These are phyloP conservation scores for Halocynthia aurantium DNA, from an alignment of 23 tunicate genomes.

Conservation along the genomic window DNA sequence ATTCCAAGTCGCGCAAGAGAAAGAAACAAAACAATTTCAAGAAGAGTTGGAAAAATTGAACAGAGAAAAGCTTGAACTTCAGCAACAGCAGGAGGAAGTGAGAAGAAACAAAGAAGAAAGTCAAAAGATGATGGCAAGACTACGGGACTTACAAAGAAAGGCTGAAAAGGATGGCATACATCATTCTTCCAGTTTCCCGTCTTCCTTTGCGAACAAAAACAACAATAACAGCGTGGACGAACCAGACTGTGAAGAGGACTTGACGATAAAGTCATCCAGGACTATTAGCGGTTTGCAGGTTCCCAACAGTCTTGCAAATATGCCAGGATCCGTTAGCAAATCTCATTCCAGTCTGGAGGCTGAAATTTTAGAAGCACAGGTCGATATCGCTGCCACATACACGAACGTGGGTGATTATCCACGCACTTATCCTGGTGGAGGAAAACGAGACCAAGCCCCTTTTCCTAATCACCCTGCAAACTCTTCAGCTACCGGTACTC, in stretches of 20 bases:
- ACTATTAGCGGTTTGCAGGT: not conserved
- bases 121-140: constrained; percentile 58
- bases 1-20: constrained; percentile 35
- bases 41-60: constrained; percentile 30
- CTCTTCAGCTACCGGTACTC: constrained; percentile 8
- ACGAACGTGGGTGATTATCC: constrained; percentile 57
- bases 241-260: constrained; percentile 1
- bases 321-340: constrained; percentile 24
- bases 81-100: constrained; percentile 29
- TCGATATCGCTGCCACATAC: constrained; percentile 52
- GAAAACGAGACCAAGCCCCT: constrained; percentile 29
- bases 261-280: not conserved
- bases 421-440: constrained; percentile 48
- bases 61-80: constrained; percentile 7
- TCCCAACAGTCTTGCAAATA: not conserved
- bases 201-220: constrained; percentile 17
- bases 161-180: not conserved
- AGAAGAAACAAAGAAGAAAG: constrained; percentile 44
- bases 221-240: constrained; percentile 23
- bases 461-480: constrained; percentile 1
- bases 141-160: constrained; percentile 45
- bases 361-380: not conserved
- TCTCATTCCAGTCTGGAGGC: constrained; percentile 67
- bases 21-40: constrained; percentile 34
- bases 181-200: constrained; percentile 8